Conservation (phyloP, 2,888 invertebrate species). For the Orgyia antiqua region DNA sequence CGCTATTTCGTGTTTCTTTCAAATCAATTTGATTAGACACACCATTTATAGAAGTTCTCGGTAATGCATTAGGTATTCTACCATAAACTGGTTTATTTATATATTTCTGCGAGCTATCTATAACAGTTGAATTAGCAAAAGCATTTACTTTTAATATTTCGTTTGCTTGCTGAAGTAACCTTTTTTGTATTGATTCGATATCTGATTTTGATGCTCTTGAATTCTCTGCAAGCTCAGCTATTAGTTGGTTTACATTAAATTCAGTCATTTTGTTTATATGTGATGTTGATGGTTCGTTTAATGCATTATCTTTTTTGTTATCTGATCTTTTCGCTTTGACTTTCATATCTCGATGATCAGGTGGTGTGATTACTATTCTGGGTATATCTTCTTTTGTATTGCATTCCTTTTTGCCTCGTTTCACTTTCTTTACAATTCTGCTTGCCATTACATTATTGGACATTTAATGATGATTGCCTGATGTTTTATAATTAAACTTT, state of each 20-base stretch:
- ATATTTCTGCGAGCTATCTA: constrained; percentile 56
- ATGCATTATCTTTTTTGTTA: constrained; percentile 30
- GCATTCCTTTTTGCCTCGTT: constrained; percentile 78
- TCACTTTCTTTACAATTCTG: constrained; percentile 84
- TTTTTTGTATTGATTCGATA: constrained; percentile 66
- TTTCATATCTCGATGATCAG: constrained; percentile 57
- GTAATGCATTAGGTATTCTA: constrained; percentile 43
- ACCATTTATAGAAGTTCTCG: constrained; percentile 35
- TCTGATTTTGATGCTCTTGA: constrained; percentile 63
- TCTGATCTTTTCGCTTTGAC: constrained; percentile 43
- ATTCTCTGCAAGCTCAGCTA: constrained; percentile 66
- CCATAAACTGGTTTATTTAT: constrained; percentile 54
- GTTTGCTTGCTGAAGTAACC: constrained; percentile 65
- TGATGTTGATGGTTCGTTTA: constrained; percentile 26
- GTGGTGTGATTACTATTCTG: constrained; percentile 56
- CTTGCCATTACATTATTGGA: constrained; percentile 81
- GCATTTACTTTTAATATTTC: constrained; percentile 70
- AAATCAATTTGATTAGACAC: constrained; percentile 33
- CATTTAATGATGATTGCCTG: constrained; percentile 49
- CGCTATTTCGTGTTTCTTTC: constrained; percentile 34
- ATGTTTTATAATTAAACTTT: constrained; percentile 26
- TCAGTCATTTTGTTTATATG: constrained; percentile 45
- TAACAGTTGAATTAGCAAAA: constrained; percentile 56
- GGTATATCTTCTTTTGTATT: constrained; percentile 42
- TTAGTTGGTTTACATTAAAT: constrained; percentile 64